Evolutionary conservation across 2,113 vertebrate genomes (phyloP), one percentile per base, ranked within the genome.

Genomic region (Seriola rivoliana): DNA sequence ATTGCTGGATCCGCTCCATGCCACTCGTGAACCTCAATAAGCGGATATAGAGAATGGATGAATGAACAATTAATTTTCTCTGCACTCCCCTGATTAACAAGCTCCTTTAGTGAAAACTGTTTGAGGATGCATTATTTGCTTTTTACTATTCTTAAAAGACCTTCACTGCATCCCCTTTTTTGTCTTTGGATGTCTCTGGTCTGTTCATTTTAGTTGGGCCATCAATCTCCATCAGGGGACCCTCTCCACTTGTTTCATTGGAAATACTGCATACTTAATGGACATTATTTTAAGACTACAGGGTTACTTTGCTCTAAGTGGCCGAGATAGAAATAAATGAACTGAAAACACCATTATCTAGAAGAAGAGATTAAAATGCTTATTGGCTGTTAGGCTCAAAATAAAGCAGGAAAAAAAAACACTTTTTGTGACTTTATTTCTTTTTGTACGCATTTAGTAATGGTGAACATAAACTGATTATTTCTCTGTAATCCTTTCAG

Each of bases 251-350:
- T 66, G 81, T 89, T 94, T 90, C 83, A 85, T 68, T 90, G 86
- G 86, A 92, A 90, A 91, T 85, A 79, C 80, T 86, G 78, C 90
- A 83, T 90, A 85, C 64, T 68, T 92, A 93, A 94, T 90, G 84
- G 81, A 44, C 68, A 79, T 90, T 89, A 90, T 89, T 92, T 83
- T 60, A 91, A 87, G 84, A 90, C 81, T 89, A 82, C 69, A 90
- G 85, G 85, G 68, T 91, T 85, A 84, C 84, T 75, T 87, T 55
- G 71, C 72, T 86, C 73, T 91, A 91, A 92, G 89, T 90, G 92
- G 82, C 68, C 58, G 58, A 81, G 81, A 90, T 89, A 89, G 87
- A 92, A 94, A 93, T 90, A 93, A 93, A 95, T 94, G 88, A 90
- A 92, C 54, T 91, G 91, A 94, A 91, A 93, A 93, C 72, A 67